Percentiles rank a stretch among this genome's conserved stretches.
Conservation (phyloP, 2,888 invertebrate species). For the Chaitophorus viminalis region DNA sequence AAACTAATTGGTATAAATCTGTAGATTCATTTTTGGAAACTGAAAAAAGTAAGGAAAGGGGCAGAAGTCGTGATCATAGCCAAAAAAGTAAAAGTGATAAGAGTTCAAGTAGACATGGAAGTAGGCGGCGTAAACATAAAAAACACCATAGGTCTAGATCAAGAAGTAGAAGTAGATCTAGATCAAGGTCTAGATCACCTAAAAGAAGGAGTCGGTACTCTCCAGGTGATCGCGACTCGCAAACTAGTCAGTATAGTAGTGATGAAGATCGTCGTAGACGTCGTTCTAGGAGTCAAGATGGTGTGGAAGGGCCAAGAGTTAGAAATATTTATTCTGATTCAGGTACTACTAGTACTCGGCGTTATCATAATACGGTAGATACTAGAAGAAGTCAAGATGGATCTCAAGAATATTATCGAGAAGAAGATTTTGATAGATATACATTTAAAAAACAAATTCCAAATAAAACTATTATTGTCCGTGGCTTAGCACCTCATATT, state of each 20-base stretch:
- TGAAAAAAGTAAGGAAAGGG: slow-evolving; percentile 62
- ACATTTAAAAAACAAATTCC: slow-evolving; percentile 72
- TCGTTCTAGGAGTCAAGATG: slow-evolving; percentile 53
- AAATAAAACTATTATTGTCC: slow-evolving; percentile 79
- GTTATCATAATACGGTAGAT: slow-evolving; percentile 46
- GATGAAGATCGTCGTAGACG: slow-evolving; percentile 63
- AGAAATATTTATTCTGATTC: slow-evolving; percentile 54
- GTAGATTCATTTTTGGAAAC: slow-evolving; percentile 64
- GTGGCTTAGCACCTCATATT: slow-evolving; percentile 79
- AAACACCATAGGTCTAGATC: slow-evolving; percentile 53
- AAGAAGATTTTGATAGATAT: slow-evolving; percentile 64
- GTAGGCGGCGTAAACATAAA: slow-evolving; percentile 64
- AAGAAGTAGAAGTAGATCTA: slow-evolving; percentile 61
- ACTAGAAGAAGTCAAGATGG: slow-evolving; percentile 50
- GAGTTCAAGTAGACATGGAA: slow-evolving; percentile 66
- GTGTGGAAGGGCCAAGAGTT: slow-evolving; percentile 49
- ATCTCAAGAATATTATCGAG: slow-evolving; percentile 55
- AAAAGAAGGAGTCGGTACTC: slow-evolving; percentile 64
- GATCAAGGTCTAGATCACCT: slow-evolving; percentile 63
- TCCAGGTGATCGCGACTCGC: slow-evolving; percentile 63
- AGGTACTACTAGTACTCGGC: slow-evolving; percentile 42
- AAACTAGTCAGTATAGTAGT: slow-evolving; percentile 61
- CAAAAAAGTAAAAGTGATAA: slow-evolving; percentile 64
- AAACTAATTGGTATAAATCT: slow-evolving; percentile 63
- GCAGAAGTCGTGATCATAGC: slow-evolving; percentile 63